Evolutionary conservation across 2,113 vertebrate genomes (phyloP), one percentile per base, ranked within the genome.

Genomic region (Nymphicus hollandicus): DNA sequence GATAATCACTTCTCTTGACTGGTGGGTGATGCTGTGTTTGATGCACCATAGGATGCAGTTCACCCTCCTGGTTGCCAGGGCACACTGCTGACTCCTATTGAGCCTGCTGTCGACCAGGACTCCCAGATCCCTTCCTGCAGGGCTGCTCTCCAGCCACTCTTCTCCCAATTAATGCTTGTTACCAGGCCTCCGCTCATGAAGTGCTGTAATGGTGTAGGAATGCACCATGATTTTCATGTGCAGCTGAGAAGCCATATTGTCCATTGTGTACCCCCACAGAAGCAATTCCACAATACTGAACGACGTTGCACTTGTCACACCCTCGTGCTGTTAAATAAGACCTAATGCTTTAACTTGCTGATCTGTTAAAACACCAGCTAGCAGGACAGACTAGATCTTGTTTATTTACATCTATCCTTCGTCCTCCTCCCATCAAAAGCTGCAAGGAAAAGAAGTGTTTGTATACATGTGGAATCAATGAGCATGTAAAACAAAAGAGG

Each of bases 21-120:
- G 1, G 24, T 63, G n/a, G 44, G 4, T 43, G 4, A 11, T 9
- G 31, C 74, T 3, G 0, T 8, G 23, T 6, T 20, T 41, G 55
- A 1, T 12, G 69, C 56, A 5, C 12, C 7, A 25, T 2, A 1
- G n/a, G 10, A 1, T 14, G 49, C 1, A 11, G 23, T 43, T 39
- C 76, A 69, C 58, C 9, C 35, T 61, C 31, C 18, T 1, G 69
- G 39, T 47, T 56, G 6, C 47, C 17, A 2, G 46, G 58, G 17
- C 47, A 0, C 31, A 0, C 44, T n/a, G 44, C 46, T 31, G 68
- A 2, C 9, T 31, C 18, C 2, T 5, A 0, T 2, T 5, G 35
- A 65, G 25, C 68, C 44, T 56, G 29, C 43, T 33, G 44, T 8
- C 5, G 0, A 7, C 69, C 50, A 41, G 65, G 65, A 53, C 13